Conservation (phyloP, 2,888 invertebrate genomes). For the Thera obeliscata region DNA sequence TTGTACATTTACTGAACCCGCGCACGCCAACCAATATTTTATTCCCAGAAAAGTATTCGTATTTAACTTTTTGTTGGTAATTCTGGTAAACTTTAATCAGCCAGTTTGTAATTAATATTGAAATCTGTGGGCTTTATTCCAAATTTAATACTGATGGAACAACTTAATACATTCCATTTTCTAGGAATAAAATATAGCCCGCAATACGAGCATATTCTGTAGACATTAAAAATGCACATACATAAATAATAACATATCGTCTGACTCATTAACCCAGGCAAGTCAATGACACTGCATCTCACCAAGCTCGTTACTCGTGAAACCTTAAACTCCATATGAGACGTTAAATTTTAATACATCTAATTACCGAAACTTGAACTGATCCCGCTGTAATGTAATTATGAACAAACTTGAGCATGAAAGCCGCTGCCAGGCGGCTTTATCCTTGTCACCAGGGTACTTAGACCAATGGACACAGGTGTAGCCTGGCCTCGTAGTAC, state of each 20-base stretch:
- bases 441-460: background rate
- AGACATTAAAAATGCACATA: background rate
- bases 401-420: conserved; percentile 6
- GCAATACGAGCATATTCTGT: background rate
- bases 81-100: background rate
- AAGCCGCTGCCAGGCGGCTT: background rate
- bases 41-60: conserved; percentile 2
- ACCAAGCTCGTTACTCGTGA: conserved; percentile 6
- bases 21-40: conserved; percentile 37
- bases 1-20: conserved; percentile 26
- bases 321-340: conserved; percentile 10
- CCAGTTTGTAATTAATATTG: background rate
- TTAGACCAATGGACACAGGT: no score
- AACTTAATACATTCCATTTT: background rate
- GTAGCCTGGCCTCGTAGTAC: no score
- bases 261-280: conserved; percentile 11
- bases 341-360: conserved; percentile 21
- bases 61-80: background rate
- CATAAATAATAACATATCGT: background rate
- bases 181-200: no score
- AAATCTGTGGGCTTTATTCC: background rate
- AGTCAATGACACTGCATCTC: conserved; percentile 15
- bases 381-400: conserved; percentile 11
- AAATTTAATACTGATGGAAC: background rate
- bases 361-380: conserved; percentile 13